Evolutionary conservation across 2,888 invertebrate species (phyloP), one percentile per base, ranked within the genome.

Genomic region (Volucella inanis): DNA sequence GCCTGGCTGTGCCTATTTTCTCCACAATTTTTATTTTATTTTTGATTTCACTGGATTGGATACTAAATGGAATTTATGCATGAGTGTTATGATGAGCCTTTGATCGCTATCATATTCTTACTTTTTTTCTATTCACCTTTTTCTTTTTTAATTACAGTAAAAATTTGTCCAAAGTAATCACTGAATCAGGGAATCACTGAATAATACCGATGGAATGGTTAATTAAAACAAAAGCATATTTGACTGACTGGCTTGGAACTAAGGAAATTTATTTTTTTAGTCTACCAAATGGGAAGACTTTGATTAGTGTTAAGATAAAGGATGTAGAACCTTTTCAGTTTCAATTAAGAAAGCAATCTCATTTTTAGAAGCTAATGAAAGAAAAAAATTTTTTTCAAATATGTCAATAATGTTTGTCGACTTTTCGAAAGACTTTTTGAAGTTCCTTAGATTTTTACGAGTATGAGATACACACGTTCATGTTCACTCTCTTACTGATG

Each of bases 1-100:
- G 38, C 12, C 14, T n/a, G 52, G 54, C 15, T 38, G 8, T 54
- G 18, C 12, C 31, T 31, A 31, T 31, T 31, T 22, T n/a, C 0
- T 3, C 4, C 11, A 43, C 15, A 39, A 18, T 39, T 3, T 43
- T 41, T 22, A 8, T 57, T 15, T 57, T 70, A 18, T 43, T 45
- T 14, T 9, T 14, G 22, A 50, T 14, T 71, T 50, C 55, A 3
- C 43, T 49, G 31, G 59, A 6, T n/a, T 22, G 49, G 71, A 57
- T 57, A 70, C n/a, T 38, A 57, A 67, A 45, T 70, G 0, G 15
- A 59, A 71, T 71, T 71, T 71, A 72, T 72, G 50, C 72, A 72
- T 72, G 50, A 72, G 18, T 72, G 39, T 72, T 72, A 45, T 45
- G 31, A 45, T 22, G 18, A 76, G 54, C 50, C 57, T 76, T 76